Base-by-base conservation (phyloP, 2,888 invertebrate genomes). In the Panzeria rudis region DNA sequence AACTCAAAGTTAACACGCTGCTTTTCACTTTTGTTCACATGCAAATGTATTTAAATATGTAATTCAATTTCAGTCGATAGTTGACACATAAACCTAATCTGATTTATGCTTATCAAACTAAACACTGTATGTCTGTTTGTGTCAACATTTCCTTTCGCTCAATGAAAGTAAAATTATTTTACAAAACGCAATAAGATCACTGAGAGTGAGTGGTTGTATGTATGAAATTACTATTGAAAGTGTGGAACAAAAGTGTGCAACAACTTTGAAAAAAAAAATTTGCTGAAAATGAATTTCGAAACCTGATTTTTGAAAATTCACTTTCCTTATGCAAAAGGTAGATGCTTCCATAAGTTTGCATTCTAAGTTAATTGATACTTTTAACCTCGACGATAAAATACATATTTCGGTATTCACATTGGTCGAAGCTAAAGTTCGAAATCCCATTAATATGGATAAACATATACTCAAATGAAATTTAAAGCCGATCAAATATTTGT, bases 11-110 rank as follows among this genome's bases (percentile, higher is more conserved):
- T 59, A 66, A 29, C 38, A 38, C 6, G 38, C 11, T 23, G 32
- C 11, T 38, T 81, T 66, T 73, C 68, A 71, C 52, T 64, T 71
- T 62, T 76, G 44, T 82, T 80, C 79, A 72, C 79, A 80, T 72
- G 69, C 69, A 52, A 61, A 81, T 68, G 25, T 25, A 25, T 1
- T 44, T n/a, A 9, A 9, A 15, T 44, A 29, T 29, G 29, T 29
- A 32, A 25, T 29, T 64, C 25, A 64, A n/a, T 44, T 44, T 1
- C 23, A 69, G 29, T 54, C 62, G 41, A 64, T 64, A 66, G 44
- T 69, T 85, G 84, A 85, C 84, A 85, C 68, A 85, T 59, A 85
- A 78, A 81, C 81, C 73, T 78, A 69, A 81, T 85, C 69, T 64
- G 50, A 78, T 76, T 52, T 35, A 52, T 66, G n/a, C 32, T 69